These are phyloP conservation scores for Nothocercus nigrocapillus DNA, from an alignment of 2,113 vertebrate genomes.

Conservation along the genomic window DNA sequence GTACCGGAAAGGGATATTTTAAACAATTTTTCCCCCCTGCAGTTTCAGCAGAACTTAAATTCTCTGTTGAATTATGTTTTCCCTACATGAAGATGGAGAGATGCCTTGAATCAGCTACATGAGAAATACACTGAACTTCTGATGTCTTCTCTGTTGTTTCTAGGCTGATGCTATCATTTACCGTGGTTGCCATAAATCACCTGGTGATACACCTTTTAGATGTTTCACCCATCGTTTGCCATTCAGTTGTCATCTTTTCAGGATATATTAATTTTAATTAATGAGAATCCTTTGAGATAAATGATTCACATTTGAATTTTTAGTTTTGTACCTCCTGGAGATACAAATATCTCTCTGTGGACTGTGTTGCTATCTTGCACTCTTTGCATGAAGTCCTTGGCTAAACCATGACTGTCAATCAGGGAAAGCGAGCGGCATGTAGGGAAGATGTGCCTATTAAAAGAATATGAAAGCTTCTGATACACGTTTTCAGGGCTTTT, in stretches of 20 bases:
- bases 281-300: constrained; percentile 9
- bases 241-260: constrained; percentile 6
- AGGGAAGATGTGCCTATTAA: background rate
- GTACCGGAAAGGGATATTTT: background rate
- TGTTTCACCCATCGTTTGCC: background rate
- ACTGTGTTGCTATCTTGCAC: background rate
- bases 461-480: background rate
- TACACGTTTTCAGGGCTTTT: background rate
- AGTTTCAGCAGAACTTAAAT: background rate
- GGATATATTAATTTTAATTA: background rate
- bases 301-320: background rate
- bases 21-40: background rate
- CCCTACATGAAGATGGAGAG: background rate
- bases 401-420: background rate
- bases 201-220: background rate
- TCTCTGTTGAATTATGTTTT: background rate
- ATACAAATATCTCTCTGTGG: background rate
- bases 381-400: background rate
- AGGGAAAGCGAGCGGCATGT: background rate
- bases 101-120: background rate
- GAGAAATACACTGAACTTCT: background rate
- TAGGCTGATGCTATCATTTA: background rate
- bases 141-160: background rate
- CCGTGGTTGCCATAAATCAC: background rate
- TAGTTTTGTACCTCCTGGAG: background rate